Conservation (phyloP, 2,888 invertebrate species). For the Phragmatobia fuliginosa region DNA sequence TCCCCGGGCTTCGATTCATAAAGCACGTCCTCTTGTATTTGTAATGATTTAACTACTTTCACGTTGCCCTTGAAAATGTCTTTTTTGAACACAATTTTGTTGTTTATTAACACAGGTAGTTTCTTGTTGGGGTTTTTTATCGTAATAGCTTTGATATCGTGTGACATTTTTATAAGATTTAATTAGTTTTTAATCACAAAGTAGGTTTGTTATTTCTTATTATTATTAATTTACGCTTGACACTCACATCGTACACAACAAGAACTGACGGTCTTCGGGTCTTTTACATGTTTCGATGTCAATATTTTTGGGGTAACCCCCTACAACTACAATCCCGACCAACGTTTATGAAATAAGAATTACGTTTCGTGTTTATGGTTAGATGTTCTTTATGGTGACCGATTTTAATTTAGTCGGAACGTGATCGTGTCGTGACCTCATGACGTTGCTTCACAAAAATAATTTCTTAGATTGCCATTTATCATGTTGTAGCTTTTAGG, state of each 20-base stretch:
- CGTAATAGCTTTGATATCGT: conserved; percentile 32
- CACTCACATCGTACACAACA: background rate
- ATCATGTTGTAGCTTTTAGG: too few species aligned
- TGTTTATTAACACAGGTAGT: conserved; percentile 31
- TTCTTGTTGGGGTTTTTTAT: conserved; percentile 32
- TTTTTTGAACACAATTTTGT: conserved; percentile 34
- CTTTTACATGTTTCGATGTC: background rate
- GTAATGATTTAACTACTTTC: conserved; percentile 29
- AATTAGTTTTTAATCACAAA: conserved; percentile 10
- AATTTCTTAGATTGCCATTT: too few species aligned
- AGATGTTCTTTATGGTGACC: background rate
- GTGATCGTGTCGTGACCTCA: conserved; percentile 17
- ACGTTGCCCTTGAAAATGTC: conserved; percentile 23
- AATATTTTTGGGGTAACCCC: conserved; percentile 38
- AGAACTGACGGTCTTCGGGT: background rate
- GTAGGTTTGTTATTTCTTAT: background rate
- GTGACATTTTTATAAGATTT: conserved; percentile 32
- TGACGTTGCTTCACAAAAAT: background rate
- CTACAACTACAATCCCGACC: conserved; percentile 7
- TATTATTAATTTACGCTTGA: background rate
- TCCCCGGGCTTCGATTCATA: conserved; percentile 49
- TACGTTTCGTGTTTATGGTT: conserved; percentile 15
- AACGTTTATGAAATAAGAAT: background rate
- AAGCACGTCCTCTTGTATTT: conserved; percentile 35
- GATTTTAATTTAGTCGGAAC: background rate